Conservation (phyloP, 1,140 invertebrate species). For the Marisa cornuarietis region DNA sequence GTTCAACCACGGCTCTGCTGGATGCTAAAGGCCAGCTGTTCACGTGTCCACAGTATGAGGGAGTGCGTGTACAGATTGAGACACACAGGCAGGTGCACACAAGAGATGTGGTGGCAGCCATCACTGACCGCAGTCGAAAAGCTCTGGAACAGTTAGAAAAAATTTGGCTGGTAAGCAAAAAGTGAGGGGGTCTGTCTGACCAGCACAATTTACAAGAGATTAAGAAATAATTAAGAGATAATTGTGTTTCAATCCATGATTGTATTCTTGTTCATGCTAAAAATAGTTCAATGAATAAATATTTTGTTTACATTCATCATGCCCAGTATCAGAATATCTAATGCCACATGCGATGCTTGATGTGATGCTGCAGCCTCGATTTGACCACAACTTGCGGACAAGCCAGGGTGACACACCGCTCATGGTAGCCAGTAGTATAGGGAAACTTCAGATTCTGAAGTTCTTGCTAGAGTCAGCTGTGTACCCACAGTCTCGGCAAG, state of each 20-base stretch:
- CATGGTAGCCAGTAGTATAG: slow-evolving; percentile 52
- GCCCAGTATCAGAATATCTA: background rate
- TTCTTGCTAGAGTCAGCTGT: slow-evolving; percentile 57
- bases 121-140: slow-evolving; percentile 47
- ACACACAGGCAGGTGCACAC: slow-evolving; percentile 46
- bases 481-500: slow-evolving; percentile 41
- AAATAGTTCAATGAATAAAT: background rate
- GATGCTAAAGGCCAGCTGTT: slow-evolving; percentile 44
- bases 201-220: background rate
- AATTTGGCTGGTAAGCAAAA: slow-evolving; percentile 50
- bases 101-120: slow-evolving; percentile 44
- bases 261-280: background rate
- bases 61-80: slow-evolving; percentile 51
- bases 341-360: background rate
- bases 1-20: slow-evolving; percentile 54
- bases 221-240: no score
- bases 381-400: slow-evolving; percentile 59
- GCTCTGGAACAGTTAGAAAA: slow-evolving; percentile 34
- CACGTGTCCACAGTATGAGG: slow-evolving; percentile 48
- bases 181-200: background rate
- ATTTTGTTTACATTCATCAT: background rate
- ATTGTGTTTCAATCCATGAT: background rate
- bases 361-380: slow-evolving; percentile 46
- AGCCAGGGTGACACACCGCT: slow-evolving; percentile 55
- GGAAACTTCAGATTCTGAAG: slow-evolving; percentile 39